These are phyloP conservation scores for Trissolcus basalis DNA, from an alignment of 1,140 invertebrate species.

Conservation along the genomic window DNA sequence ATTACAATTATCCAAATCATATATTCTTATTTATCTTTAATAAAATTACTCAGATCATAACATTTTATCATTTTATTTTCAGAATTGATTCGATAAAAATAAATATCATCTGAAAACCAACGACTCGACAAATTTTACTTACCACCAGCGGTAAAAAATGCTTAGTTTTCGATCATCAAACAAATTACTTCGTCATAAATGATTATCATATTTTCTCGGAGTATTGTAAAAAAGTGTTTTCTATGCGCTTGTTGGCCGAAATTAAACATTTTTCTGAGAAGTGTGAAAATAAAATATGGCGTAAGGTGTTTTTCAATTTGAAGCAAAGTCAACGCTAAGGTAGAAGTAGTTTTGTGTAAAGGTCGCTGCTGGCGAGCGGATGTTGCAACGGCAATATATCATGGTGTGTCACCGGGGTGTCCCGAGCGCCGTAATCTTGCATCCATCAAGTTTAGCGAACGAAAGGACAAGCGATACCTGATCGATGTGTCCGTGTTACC, in stretches of 20 bases:
- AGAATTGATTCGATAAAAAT: too few species aligned
- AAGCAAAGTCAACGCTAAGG: conserved; percentile 44
- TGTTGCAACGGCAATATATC: conserved; percentile 60
- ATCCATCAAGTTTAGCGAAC: conserved; percentile 60
- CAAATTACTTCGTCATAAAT: conserved; percentile 35
- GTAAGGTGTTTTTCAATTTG: conserved; percentile 58
- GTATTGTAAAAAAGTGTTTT: conserved; percentile 31
- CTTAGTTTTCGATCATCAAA: conserved; percentile 9
- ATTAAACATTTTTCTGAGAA: conserved; percentile 47
- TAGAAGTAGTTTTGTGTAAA: conserved; percentile 51
- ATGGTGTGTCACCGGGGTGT: conserved; percentile 58
- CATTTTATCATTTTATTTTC: too few species aligned
- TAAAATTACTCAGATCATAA: too few species aligned
- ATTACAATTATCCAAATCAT: too few species aligned
- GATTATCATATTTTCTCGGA: conserved; percentile 36
- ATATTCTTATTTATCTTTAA: too few species aligned
- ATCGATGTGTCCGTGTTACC: conserved; percentile 61
- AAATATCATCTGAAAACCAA: too few species aligned
- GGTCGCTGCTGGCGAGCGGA: conserved; percentile 48
- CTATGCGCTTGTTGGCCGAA: conserved; percentile 16
- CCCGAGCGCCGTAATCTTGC: conserved; percentile 58
- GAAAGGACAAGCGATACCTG: conserved; percentile 58
- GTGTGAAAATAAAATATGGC: conserved; percentile 55
- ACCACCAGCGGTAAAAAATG: too few species aligned
- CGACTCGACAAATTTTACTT: too few species aligned